Evolutionary conservation across 2,797 vertebrate species (phyloP), one percentile per base, ranked within the genome.

Genomic region (Melanotaenia maccullochi): DNA sequence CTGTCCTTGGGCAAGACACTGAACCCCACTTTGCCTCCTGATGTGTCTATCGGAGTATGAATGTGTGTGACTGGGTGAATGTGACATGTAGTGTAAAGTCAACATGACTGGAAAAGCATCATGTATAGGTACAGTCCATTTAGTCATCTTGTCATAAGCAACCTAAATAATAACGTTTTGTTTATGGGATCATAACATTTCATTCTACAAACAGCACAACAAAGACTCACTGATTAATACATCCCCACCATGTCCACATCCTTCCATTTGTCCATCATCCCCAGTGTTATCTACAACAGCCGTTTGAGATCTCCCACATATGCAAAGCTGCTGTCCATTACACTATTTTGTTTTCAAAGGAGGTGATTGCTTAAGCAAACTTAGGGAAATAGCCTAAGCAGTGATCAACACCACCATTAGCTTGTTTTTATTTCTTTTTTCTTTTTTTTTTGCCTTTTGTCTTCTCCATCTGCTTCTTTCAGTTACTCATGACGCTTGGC

Each of bases 331-430:
- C 52, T 68, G 81, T 78, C 75, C 32, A 90, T 91, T 87, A 87
- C 79, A 83, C 90, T 87, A 84, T 83, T 91, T 89, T 91, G 90
- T 90, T 92, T 91, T 91, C 75, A 87, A 74, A 89, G 80, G 62
- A 38, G 71, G 55, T 44, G 68, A 75, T 83, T 82, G 87, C 81
- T 71, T 89, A 92, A 90, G 62, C 93, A 93, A 93, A 93, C 81
- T 0, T 85, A 93, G 68, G 91, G 65, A 56, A 93, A 93, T 92
- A 20, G 8, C 13, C 61, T 73, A 79, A 81, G 78, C 85, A 82
- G 61, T 47, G 49, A 73, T 71, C 61, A 59, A 62, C 64, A 1
- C 24, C 68, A 63, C 74, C 24, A 57, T 44, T 58, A 5, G 36
- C 9, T 0, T 62, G 16, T 66, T 76, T 36, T 65, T 64, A 2